These are phyloP conservation scores for Monopis laevigella DNA, from an alignment of 2,888 invertebrate genomes.

Conservation along the genomic window DNA sequence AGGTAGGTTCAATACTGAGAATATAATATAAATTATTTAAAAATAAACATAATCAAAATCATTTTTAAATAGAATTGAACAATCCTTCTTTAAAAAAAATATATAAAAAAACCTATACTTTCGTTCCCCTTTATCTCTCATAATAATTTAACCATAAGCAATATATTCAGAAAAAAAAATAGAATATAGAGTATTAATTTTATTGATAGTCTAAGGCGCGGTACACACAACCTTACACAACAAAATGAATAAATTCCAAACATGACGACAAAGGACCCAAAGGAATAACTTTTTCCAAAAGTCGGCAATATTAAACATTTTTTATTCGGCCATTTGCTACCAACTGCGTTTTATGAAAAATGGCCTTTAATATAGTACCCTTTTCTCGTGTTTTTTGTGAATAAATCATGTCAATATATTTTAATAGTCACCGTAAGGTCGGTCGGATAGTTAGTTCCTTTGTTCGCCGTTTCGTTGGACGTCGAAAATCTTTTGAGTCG, in stretches of 20 bases:
- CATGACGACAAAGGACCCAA: slow-evolving; percentile 60
- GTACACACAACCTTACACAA: slow-evolving; percentile 2
- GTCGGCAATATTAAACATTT: slow-evolving; percentile 63
- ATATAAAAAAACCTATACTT: too few relatives aligned
- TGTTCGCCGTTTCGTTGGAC: slow-evolving; percentile 36
- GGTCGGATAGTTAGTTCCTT: slow-evolving; percentile 59
- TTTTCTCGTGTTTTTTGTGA: slow-evolving; percentile 57
- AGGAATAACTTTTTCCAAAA: slow-evolving; percentile 61
- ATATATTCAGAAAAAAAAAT: too few relatives aligned
- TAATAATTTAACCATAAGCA: too few relatives aligned
- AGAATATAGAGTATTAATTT: slow-evolving; percentile 61
- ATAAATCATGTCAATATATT: slow-evolving; percentile 69
- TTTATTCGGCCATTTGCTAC: slow-evolving; percentile 67
- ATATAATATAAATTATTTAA: too few relatives aligned
- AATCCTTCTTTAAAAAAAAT: too few relatives aligned
- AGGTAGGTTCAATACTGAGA: too few relatives aligned
- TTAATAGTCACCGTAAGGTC: slow-evolving; percentile 61
- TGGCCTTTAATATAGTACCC: slow-evolving; percentile 64
- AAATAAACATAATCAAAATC: too few relatives aligned
- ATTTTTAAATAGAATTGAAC: too few relatives aligned
- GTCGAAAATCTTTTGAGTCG: slow-evolving; percentile 52
- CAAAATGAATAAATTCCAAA: slow-evolving; percentile 50
- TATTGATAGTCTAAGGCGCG: slow-evolving; percentile 55
- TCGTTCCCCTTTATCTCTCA: too few relatives aligned
- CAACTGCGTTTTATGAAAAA: slow-evolving; percentile 68